These are phyloP conservation scores for Taurulus bubalis DNA, from an alignment of 2,113 vertebrate species.

Conservation along the genomic window DNA sequence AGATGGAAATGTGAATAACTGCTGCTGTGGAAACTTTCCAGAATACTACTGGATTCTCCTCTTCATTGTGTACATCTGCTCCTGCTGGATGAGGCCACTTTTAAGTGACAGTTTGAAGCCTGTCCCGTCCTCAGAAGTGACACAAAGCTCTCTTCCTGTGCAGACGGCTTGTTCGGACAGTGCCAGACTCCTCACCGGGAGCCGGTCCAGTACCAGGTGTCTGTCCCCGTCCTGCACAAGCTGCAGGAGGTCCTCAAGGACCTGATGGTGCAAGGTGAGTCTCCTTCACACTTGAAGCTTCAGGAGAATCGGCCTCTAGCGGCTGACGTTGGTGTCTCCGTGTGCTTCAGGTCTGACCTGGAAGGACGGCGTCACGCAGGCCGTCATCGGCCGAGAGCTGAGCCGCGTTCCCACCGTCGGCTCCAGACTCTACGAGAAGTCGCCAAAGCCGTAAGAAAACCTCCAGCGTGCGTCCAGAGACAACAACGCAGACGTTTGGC, in stretches of 20 bases:
- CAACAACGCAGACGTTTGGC: too few relatives aligned
- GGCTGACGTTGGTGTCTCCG: background rate
- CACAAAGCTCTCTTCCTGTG: constrained; percentile 6
- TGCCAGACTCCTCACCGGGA: constrained; percentile 86
- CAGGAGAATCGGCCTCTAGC: too few relatives aligned
- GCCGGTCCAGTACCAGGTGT: constrained; percentile 88
- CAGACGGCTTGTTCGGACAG: constrained; percentile 96
- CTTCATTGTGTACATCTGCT: too few relatives aligned
- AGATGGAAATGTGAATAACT: too few relatives aligned
- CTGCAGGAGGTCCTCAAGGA: constrained; percentile 91
- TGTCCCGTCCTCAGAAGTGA: too few relatives aligned
- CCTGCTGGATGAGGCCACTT: too few relatives aligned
- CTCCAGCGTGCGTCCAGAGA: rapidly evolving
- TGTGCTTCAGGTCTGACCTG: constrained; percentile 89
- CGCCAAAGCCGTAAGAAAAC: constrained; percentile 84
- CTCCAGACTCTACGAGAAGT: constrained; percentile 44
- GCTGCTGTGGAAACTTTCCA: too few relatives aligned
- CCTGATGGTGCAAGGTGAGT: constrained; percentile 93
- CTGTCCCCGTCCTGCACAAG: constrained; percentile 87
- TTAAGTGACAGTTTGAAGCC: too few relatives aligned
- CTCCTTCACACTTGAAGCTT: background rate
- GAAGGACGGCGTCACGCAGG: constrained; percentile 93
- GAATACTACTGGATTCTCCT: too few relatives aligned
- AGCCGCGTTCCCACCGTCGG: constrained; percentile 86
- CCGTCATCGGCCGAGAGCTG: constrained; percentile 90